Percentiles rank a stretch among this genome's conserved stretches.
Evolutionary conservation across 2,797 vertebrate species (phyloP).

Genomic region (Nyctibius grandis): DNA sequence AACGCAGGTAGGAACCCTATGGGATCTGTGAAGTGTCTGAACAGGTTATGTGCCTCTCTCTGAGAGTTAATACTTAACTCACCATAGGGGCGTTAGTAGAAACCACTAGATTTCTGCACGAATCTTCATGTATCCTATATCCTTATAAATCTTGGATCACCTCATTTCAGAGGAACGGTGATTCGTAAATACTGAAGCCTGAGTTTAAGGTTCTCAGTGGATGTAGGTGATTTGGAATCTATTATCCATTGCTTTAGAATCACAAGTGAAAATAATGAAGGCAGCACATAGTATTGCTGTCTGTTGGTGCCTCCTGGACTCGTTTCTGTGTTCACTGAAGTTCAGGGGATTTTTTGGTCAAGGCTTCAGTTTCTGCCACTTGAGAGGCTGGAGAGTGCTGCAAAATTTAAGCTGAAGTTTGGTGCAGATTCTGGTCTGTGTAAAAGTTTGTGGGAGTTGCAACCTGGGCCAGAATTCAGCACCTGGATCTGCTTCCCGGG

Average conservation of each 20-base stretch:
- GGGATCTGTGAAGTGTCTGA: constrained; percentile 5
- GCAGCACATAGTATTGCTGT: not conserved
- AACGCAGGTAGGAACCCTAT: not conserved
- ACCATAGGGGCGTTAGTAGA: not conserved
- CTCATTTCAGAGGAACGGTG: not conserved
- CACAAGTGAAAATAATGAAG: not conserved
- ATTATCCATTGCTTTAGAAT: not conserved
- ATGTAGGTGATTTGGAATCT: not conserved
- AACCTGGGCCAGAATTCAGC: not conserved
- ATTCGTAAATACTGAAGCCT: not conserved
- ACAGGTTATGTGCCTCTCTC: not conserved
- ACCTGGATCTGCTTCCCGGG: not conserved
- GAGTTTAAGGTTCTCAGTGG: not conserved
- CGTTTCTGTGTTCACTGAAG: accelerated
- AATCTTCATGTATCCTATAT: not conserved
- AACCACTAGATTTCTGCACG: not conserved
- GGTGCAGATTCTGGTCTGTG: not conserved
- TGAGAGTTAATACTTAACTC: not conserved
- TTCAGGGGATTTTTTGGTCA: not conserved
- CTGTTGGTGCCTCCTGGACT: not conserved
- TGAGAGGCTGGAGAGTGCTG: not conserved
- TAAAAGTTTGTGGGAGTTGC: not conserved
- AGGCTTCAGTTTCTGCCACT: not conserved
- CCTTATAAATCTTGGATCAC: not conserved
- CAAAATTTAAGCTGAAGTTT: not conserved